Evolutionary conservation across 2,888 invertebrate genomes (phyloP).

Genomic region (Criorhina ranunculi): DNA sequence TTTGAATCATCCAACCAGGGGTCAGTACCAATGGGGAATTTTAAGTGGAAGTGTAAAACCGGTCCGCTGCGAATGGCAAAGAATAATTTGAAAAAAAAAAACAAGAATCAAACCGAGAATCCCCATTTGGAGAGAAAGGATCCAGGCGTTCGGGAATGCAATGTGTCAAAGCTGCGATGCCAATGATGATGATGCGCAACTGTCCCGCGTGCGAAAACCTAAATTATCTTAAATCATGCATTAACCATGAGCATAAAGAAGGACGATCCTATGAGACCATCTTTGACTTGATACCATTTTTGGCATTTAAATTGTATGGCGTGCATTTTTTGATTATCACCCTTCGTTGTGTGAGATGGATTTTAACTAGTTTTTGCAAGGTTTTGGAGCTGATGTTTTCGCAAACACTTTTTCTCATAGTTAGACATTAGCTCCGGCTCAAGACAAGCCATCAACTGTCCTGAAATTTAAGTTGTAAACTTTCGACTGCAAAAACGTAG

Average conservation of each 20-base stretch:
- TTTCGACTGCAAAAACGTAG: too few relatives aligned
- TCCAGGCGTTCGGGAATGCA: conserved; percentile 45
- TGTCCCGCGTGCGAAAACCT: conserved; percentile 79
- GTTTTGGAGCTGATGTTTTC: too few relatives aligned
- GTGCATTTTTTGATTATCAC: neutral
- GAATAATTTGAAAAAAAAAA: conserved; percentile 45
- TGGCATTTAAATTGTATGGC: conserved; percentile 5
- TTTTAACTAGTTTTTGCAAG: conserved; percentile 2
- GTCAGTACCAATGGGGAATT: conserved; percentile 53
- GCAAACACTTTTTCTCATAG: too few relatives aligned
- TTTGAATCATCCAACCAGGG: conserved; percentile 65
- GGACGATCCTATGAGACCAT: neutral
- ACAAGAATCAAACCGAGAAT: conserved; percentile 18
- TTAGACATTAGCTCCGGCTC: too few relatives aligned
- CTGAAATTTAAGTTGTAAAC: too few relatives aligned
- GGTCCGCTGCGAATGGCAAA: conserved; percentile 42
- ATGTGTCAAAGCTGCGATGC: conserved; percentile 62
- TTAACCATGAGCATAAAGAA: conserved; percentile 80
- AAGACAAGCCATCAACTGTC: too few relatives aligned
- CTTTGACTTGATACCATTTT: conserved; percentile 34
- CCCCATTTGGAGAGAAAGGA: conserved; percentile 36
- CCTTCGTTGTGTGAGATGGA: neutral
- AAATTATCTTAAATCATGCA: conserved; percentile 82
- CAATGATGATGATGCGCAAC: conserved; percentile 53
- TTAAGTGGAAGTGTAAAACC: conserved; percentile 71